Conservation (phyloP, 2,113 vertebrate genomes). For the Numenius arquata region DNA sequence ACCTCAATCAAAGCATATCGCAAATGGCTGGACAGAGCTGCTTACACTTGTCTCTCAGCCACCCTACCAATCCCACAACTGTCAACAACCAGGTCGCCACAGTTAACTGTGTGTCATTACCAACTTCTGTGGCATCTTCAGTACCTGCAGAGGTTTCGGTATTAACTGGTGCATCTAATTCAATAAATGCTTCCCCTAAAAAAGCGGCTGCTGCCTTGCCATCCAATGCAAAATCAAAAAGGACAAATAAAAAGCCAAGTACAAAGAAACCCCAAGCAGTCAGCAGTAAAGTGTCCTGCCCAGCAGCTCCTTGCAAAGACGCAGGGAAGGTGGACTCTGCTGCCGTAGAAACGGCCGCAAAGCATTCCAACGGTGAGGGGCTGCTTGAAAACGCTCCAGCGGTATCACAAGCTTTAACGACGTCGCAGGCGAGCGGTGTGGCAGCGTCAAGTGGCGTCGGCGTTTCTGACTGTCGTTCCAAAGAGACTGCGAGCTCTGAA, state of each 20-base stretch:
- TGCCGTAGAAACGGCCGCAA: background rate
- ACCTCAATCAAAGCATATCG: constrained; percentile 95
- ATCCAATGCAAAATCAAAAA: constrained; percentile 74
- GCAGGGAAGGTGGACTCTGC: constrained; percentile 45
- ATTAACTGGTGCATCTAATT: constrained; percentile 29
- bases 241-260: constrained; percentile 78
- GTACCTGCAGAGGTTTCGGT: constrained; percentile 55
- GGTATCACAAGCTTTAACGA: background rate
- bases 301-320: constrained; percentile 60
- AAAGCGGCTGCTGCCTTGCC: constrained; percentile 45
- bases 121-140: constrained; percentile 50
- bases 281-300: constrained; percentile 51
- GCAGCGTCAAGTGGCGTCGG: rapidly evolving
- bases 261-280: constrained; percentile 71
- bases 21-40: constrained; percentile 88
- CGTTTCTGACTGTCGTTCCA: constrained; percentile 35
- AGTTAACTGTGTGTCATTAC: constrained; percentile 54
- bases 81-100: constrained; percentile 66
- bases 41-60: constrained; percentile 73
- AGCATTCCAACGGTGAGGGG: background rate
- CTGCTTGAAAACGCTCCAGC: background rate
- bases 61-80: constrained; percentile 70
- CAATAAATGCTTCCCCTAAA: constrained; percentile 29
- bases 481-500: constrained; percentile 15
- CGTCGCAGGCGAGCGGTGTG: background rate